Evolutionary conservation across 2,888 invertebrate species (phyloP).

Genomic region (Papilio protenor): DNA sequence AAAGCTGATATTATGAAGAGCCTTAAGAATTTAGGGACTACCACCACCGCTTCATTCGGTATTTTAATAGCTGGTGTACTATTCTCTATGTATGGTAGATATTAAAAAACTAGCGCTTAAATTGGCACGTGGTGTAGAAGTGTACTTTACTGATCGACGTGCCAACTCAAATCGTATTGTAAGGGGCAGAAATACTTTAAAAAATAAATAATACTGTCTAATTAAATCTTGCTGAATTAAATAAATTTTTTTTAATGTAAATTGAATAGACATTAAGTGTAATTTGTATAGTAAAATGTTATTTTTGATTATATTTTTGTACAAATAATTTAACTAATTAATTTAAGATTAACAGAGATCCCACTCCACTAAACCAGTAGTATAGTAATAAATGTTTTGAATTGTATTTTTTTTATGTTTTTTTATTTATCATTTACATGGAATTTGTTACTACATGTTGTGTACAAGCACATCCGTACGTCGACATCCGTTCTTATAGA

Average conservation of each 20-base stretch:
- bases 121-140: not conserved
- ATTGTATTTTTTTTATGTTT: not conserved
- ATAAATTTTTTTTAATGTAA: no score
- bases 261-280: no score
- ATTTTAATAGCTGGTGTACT: slow-evolving; percentile 40
- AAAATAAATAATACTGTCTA: no score
- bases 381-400: slow-evolving; percentile 14
- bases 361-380: slow-evolving; percentile 55
- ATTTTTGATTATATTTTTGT: not conserved
- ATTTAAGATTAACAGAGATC: slow-evolving; percentile 52
- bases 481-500: not conserved
- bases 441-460: not conserved
- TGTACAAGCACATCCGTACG: not conserved
- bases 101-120: not conserved
- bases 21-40: slow-evolving; percentile 55
- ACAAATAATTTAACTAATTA: not conserved
- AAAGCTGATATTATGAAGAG: slow-evolving; percentile 59
- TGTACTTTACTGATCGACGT: not conserved
- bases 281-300: no score
- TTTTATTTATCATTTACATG: not conserved
- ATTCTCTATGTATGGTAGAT: slow-evolving; percentile 23
- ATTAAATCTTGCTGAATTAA: no score
- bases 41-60: slow-evolving; percentile 54
- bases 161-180: not conserved
- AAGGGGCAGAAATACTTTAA: no score